phyloP scores from a whole-genome alignment of 1,140 invertebrate species.

The Dolichoris vasculosae region DNA sequence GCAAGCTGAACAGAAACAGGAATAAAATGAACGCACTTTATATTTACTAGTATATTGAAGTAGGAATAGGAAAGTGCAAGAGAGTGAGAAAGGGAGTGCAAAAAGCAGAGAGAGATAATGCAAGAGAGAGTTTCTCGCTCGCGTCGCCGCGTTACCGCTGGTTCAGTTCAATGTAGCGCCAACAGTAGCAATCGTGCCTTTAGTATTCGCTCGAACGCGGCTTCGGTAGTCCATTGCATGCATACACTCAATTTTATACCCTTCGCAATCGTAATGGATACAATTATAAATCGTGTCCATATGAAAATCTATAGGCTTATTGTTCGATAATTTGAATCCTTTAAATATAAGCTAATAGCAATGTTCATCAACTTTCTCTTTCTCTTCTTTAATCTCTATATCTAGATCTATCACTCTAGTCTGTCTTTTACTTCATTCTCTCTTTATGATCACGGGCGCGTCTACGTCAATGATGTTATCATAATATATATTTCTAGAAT shows the following conservation, averaged over 20 bases:
- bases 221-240: constrained; percentile 61
- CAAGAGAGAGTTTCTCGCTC: constrained; percentile 14
- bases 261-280: neutral
- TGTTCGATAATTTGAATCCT: neutral
- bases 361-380: neutral
- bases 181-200: constrained; percentile 63
- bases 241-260: neutral
- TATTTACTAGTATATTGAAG: neutral
- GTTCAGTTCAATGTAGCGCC: constrained; percentile 61
- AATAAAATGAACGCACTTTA: constrained; percentile 43
- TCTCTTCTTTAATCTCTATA: constrained; percentile 17
- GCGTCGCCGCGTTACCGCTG: constrained; percentile 50
- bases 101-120: neutral
- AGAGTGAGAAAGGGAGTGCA: constrained; percentile 22
- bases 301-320: neutral
- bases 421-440: neutral
- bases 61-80: neutral
- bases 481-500: neutral
- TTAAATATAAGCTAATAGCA: constrained; percentile 27
- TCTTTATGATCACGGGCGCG: neutral
- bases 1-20: neutral
- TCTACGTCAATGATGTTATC: neutral
- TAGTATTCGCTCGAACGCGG: constrained; percentile 72
- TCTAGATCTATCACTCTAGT: neutral
- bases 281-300: neutral